Conservation (phyloP, 2,888 invertebrate genomes). For the Ichneumoninae sp. region DNA sequence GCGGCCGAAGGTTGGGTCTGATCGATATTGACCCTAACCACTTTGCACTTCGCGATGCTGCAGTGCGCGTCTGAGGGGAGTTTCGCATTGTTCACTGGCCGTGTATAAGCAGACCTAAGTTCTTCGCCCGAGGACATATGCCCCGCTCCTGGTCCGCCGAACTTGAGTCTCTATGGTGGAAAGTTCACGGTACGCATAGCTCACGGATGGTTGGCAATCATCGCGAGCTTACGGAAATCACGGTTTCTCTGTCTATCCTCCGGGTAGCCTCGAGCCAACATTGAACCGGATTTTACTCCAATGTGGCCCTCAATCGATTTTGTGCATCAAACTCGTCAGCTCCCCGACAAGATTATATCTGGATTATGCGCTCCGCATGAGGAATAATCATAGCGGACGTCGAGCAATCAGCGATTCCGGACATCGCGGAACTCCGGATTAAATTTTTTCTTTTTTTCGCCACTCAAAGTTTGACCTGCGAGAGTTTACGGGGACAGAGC, state of each 20-base stretch:
- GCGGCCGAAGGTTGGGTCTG: not conserved
- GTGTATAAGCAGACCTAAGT: slow-evolving; percentile 15
- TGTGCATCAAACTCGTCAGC: not conserved
- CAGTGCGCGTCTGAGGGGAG: not conserved
- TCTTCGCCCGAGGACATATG: not conserved
- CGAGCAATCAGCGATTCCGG: not conserved
- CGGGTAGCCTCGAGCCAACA: not conserved
- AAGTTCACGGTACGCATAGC: not conserved
- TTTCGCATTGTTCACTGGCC: not conserved
- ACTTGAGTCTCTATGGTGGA: slow-evolving; percentile 17
- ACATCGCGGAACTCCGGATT: not conserved
- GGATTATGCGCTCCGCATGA: not conserved
- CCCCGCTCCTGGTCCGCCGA: not conserved
- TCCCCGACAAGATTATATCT: not conserved
- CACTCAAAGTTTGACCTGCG: not conserved
- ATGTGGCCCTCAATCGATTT: slow-evolving; percentile 24
- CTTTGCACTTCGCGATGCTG: not conserved
- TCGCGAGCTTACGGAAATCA: not conserved
- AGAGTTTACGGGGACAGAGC: not conserved
- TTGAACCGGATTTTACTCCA: slow-evolving; percentile 5
- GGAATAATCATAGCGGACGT: not conserved
- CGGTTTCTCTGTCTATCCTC: not conserved
- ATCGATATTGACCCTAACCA: not conserved
- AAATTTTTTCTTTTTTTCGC: no score
- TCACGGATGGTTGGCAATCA: slow-evolving; percentile 10